phyloP scores from a whole-genome alignment of 2,888 invertebrate species.

The Lithosia quadra region DNA sequence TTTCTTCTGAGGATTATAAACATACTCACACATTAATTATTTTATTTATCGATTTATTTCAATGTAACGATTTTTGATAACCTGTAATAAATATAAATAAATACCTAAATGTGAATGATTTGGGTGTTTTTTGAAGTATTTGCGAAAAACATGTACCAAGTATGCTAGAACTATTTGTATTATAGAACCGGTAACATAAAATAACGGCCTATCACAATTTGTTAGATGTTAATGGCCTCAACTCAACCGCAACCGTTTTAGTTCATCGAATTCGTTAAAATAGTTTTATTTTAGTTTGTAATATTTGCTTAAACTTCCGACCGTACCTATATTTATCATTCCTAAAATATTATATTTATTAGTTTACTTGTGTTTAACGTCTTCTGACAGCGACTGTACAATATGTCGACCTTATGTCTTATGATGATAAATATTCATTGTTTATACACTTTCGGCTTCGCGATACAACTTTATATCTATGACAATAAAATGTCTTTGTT shows the following conservation, averaged over 20 bases:
- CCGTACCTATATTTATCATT: no score
- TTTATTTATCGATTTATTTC: no score
- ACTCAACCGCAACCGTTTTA: background rate
- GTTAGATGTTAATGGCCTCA: background rate
- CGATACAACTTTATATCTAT: background rate
- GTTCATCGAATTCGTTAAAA: background rate
- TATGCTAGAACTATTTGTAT: no score
- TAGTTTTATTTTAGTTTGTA: background rate
- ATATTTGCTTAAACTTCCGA: background rate
- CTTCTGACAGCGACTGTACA: constrained; percentile 4
- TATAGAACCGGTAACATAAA: no score
- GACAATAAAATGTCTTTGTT: background rate
- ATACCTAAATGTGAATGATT: no score
- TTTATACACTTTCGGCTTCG: background rate
- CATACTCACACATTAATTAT: no score
- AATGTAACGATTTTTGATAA: no score
- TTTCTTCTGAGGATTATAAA: no score
- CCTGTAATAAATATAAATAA: no score
- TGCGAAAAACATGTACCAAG: no score
- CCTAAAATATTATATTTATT: background rate
- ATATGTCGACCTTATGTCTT: constrained; percentile 5
- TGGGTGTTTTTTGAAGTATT: no score
- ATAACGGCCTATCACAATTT: background rate
- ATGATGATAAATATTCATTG: constrained; percentile 3
- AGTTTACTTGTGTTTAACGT: background rate